Percentiles rank a stretch among this genome's conserved stretches.
Conservation (phyloP, 2,888 invertebrate genomes). For the Eubasilissa splendida region DNA sequence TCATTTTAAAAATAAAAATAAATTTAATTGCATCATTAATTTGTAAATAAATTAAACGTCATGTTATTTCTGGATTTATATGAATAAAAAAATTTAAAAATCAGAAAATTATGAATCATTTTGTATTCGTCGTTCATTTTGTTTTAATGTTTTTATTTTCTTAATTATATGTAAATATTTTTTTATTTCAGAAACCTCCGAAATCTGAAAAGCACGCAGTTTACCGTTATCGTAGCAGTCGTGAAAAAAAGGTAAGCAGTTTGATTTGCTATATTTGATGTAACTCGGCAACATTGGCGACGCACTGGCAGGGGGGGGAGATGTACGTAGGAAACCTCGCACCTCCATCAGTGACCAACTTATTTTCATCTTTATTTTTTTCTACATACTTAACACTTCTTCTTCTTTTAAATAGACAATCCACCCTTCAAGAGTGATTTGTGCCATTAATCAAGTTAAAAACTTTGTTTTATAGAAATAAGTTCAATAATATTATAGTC, state of each 20-base stretch:
- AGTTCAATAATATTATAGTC: no score
- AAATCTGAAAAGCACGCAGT: constrained; percentile 83
- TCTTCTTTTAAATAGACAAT: no score
- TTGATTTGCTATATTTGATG: background rate
- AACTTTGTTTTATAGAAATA: no score
- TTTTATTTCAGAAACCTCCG: constrained; percentile 80
- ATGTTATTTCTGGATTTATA: background rate
- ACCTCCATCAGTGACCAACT: no score
- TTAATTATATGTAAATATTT: constrained; percentile 53
- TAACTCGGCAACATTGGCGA: no score
- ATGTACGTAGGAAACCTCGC: no score
- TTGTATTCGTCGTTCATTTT: background rate
- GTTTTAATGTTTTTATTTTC: background rate
- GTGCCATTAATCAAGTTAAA: no score
- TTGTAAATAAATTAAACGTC: background rate
- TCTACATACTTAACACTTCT: no score
- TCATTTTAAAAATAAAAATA: background rate
- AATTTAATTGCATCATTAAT: background rate
- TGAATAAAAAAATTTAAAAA: constrained; percentile 29
- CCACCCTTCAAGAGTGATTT: no score
- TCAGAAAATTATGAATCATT: background rate
- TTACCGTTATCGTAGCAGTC: constrained; percentile 86
- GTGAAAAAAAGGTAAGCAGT: constrained; percentile 86
- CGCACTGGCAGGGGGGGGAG: no score
- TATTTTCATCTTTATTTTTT: no score